Evolutionary conservation across 64 coral and sea anemone genomes (phyloP).

Genomic region (Platygyra sinensis): DNA sequence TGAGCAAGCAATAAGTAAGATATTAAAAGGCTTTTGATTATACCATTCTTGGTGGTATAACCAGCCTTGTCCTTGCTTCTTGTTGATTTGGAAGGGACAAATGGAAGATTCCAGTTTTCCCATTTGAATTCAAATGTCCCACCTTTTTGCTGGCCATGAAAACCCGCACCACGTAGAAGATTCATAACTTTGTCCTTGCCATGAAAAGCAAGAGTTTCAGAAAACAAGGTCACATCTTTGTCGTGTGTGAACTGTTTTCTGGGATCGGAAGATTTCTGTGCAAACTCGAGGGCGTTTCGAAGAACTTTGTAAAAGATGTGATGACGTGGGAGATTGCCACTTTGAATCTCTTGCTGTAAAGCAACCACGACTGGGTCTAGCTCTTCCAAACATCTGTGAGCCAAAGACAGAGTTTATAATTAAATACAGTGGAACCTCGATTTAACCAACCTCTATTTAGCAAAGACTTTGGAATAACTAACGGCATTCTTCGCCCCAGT

Average conservation of each 20-base stretch:
- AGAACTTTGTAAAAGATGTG: constrained; percentile 11
- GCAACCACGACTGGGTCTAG: constrained; percentile 24
- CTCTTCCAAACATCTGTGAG: constrained; percentile 6
- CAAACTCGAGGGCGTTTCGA: not conserved
- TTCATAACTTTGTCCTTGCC: not conserved
- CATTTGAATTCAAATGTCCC: not conserved
- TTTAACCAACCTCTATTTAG: no score
- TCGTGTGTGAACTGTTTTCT: constrained; percentile 2
- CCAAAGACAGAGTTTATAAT: not conserved
- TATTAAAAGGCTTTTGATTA: not conserved
- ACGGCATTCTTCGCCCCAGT: no score
- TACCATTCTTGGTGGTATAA: not conserved
- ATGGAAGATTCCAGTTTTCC: not conserved
- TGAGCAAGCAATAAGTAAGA: not conserved
- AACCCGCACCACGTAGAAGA: not conserved
- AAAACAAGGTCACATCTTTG: not conserved
- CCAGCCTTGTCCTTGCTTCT: not conserved
- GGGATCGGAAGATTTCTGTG: not conserved
- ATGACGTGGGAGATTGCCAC: not conserved
- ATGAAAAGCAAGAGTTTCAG: not conserved
- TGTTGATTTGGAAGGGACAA: not conserved
- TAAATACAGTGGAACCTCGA: no score
- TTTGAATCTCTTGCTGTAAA: not conserved
- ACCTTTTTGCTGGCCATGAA: not conserved
- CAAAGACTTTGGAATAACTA: no score